Evolutionary conservation across 2,888 invertebrate species (phyloP), one percentile per base, ranked within the genome.

Genomic region (Rotaria macrura): DNA sequence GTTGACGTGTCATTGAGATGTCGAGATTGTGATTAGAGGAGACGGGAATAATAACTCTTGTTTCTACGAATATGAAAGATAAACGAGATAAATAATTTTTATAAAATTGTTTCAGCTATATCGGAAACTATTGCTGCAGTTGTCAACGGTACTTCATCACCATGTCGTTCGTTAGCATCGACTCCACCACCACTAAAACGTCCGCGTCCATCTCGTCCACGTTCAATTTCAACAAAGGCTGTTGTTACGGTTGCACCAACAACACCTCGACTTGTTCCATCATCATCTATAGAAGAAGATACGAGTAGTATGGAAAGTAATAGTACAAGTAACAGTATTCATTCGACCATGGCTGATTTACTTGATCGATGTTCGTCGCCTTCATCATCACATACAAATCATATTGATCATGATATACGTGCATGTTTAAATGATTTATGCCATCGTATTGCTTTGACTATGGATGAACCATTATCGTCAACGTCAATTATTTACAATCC

Each of bases 241-340:
- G n/a, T 17, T n/a, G 54, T 34, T 2, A 83, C 25, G 25, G 20
- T 85, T n/a, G 23, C 83, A 34, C 17, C 83, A 23, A 47, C 83
- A 43, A 55, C 83, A 14, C 25, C 83, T 43, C 83, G 83, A n/a
- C 43, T 57, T 34, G 54, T 85, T 55, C 85, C 83, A 47, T 54
- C 54, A 38, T 38, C 38, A 25, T 83, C 85, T 20, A 57, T 85
- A 17, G 57, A 83, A n/a, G 65, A 65, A 34, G 40, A 43, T 40
- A 54, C 52, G 14, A 84, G 29, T 29, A 84, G 57, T 38, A 83
- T 55, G n/a, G 85, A 85, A n/a, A 85, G 65, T 40, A 47, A 29
- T 83, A 49, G 83, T 83, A 43, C 47, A 52, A 47, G 52, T 47
- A 49, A 83, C 83, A 55, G 72, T 85, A 79, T 79, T 79, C 79